Base-by-base conservation (phyloP, 2,113 vertebrate species). In the Myodes glareolus region DNA sequence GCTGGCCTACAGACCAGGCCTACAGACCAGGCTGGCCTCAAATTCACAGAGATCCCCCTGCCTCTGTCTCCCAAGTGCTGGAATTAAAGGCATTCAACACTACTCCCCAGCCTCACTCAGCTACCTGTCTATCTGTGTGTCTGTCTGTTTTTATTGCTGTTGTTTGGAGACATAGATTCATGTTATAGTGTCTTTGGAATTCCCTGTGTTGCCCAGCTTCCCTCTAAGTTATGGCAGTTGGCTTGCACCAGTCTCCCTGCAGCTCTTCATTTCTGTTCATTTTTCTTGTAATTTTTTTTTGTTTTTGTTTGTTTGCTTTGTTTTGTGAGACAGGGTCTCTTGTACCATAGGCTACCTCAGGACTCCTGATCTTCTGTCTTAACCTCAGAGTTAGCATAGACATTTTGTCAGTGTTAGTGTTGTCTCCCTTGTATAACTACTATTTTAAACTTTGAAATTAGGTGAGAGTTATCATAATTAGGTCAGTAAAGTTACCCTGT, bases 401-500 rank as follows among this genome's bases (percentile, higher is more conserved):
- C 5, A 75, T 3, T 70, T 96, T 63, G 36, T 92, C 42, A 81
- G 2, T 93, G 27, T 94, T 91, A 93, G 67, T 7, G 3, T 75
- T 45, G 33, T 92, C 70, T 94, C 9, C 12, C 45, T 93, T 95
- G 61, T 31, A 61, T 96, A 78, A 92, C 39, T 91, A 14, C 68
- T 87, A 42, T 73, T 94, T 96, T 68, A 93, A 90, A 91, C 72
- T 94, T 97, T 78, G 17, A 82, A n/a, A 73, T 94, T 10, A 86
- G 33, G 61, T 47, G 70, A 89, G 52, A 78, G 14, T 25, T 82
- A 70, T 89, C 80, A 82, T 96, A 94, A 92, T 89, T 91, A 91
- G 87, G 39, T 89, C 75, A 90, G 25, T 94, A 80, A 84, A 92
- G 70, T 78, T 87, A 87, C 73, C 92, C 23, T 25, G 39, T 29